These are phyloP conservation scores for Alces alces DNA, from an alignment of 2,113 vertebrate genomes.

Conservation along the genomic window DNA sequence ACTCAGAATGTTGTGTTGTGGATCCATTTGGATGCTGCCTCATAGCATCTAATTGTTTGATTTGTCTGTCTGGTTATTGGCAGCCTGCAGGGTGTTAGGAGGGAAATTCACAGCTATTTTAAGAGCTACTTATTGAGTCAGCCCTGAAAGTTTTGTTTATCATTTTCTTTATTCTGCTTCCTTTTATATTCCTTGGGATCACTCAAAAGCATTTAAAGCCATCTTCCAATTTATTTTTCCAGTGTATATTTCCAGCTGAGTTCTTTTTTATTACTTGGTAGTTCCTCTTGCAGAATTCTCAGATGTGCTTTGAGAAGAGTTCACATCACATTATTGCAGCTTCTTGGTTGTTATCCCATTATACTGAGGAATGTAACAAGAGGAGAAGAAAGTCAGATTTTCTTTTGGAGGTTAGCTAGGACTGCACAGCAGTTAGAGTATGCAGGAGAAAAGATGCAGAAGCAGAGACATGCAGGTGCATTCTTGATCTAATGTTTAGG, in stretches of 20 bases:
- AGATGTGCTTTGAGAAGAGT: background rate
- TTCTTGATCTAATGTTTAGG: conserved; percentile 27
- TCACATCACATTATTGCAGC: conserved; percentile 19
- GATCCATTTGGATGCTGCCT: conserved; percentile 25
- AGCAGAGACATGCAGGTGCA: background rate
- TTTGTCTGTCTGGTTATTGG: conserved; percentile 58
- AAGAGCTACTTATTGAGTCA: conserved; percentile 53
- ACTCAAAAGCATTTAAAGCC: conserved; percentile 62
- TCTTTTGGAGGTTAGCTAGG: background rate
- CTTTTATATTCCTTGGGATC: conserved; percentile 53
- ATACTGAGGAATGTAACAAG: conserved; percentile 8
- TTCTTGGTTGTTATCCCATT: conserved; percentile 5
- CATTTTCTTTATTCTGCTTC: conserved; percentile 41
- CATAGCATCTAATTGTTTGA: conserved; percentile 60
- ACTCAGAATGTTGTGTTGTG: background rate
- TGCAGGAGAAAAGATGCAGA: background rate
- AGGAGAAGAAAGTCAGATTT: conserved; percentile 1
- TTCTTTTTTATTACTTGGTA: conserved; percentile 55
- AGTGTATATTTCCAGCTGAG: conserved; percentile 62
- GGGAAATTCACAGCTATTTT: conserved; percentile 53
- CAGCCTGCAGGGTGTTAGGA: conserved; percentile 35
- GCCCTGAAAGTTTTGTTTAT: conserved; percentile 63
- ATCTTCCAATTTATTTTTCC: conserved; percentile 67
- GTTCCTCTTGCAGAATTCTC: conserved; percentile 55
- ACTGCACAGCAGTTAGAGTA: conserved; percentile 7